These are phyloP conservation scores for Bos indicus DNA, from an alignment of 2,113 vertebrate genomes.

Conservation along the genomic window DNA sequence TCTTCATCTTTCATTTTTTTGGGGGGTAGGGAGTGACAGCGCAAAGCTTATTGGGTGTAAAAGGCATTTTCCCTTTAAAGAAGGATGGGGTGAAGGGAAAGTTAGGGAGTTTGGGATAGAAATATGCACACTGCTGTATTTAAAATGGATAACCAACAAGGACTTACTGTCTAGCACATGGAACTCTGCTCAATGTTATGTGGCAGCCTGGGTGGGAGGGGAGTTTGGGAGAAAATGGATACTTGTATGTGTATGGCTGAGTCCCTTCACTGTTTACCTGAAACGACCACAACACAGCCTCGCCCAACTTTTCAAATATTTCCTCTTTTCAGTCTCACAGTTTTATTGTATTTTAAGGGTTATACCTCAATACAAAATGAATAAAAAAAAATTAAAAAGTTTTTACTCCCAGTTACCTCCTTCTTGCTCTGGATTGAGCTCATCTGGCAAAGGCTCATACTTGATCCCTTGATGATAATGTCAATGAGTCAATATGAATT, in stretches of 20 bases:
- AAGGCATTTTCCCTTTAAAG: constrained; percentile 48
- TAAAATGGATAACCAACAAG: neutral
- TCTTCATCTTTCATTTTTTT: neutral
- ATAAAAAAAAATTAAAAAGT: neutral
- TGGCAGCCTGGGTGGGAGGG: neutral
- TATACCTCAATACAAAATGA: neutral
- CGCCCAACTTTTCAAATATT: constrained; percentile 74
- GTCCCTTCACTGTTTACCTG: neutral
- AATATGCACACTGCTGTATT: neutral
- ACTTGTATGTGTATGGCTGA: neutral
- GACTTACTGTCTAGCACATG: neutral
- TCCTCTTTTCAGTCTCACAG: constrained; percentile 72
- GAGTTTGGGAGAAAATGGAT: neutral
- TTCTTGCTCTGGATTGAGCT: neutral
- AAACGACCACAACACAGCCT: constrained; percentile 27
- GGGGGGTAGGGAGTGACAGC: neutral
- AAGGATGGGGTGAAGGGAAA: neutral
- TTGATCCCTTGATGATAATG: constrained; percentile 12
- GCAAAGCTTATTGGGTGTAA: constrained; percentile 18
- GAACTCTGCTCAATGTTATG: neutral
- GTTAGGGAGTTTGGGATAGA: neutral
- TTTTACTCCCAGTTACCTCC: neutral
- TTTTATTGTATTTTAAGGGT: constrained; percentile 74
- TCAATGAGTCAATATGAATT: neutral
- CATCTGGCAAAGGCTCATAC: neutral